phyloP scores from a whole-genome alignment of 2,797 vertebrate species.

The Tenualosa thibaudeaui region DNA sequence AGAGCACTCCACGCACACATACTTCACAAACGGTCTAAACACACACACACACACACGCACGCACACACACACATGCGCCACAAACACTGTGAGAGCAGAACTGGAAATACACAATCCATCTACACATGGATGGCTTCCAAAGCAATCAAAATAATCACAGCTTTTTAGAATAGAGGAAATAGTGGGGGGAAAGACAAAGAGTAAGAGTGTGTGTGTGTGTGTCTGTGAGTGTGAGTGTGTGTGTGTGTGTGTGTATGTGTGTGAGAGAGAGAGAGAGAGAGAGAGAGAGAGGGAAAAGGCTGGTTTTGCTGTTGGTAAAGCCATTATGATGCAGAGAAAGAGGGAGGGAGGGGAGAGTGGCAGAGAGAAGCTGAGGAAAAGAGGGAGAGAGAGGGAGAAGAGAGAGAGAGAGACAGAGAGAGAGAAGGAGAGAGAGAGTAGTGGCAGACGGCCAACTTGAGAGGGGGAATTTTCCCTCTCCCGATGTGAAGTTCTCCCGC shows the following conservation, averaged over 20 bases:
- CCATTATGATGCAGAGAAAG: conserved; percentile 63
- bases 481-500: conserved; percentile 60
- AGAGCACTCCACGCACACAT: background rate
- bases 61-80: background rate
- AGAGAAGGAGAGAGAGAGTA: conserved; percentile 46
- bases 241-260: background rate
- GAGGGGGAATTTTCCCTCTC: conserved; percentile 71
- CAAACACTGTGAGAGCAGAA: background rate
- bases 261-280: background rate
- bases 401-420: background rate
- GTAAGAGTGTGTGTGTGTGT: background rate
- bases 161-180: conserved; percentile 15
- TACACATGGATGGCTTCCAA: conserved; percentile 13
- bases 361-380: background rate
- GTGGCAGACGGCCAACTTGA: conserved; percentile 74
- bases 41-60: background rate
- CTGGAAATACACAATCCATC: background rate
- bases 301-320: conserved; percentile 68
- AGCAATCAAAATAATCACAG: conserved; percentile 12
- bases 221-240: background rate
- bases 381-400: background rate
- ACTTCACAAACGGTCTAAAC: background rate
- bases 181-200: background rate
- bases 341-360: background rate
- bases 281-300: background rate